These are phyloP conservation scores for Seira musarum DNA, from an alignment of 2,888 invertebrate species.

Conservation along the genomic window DNA sequence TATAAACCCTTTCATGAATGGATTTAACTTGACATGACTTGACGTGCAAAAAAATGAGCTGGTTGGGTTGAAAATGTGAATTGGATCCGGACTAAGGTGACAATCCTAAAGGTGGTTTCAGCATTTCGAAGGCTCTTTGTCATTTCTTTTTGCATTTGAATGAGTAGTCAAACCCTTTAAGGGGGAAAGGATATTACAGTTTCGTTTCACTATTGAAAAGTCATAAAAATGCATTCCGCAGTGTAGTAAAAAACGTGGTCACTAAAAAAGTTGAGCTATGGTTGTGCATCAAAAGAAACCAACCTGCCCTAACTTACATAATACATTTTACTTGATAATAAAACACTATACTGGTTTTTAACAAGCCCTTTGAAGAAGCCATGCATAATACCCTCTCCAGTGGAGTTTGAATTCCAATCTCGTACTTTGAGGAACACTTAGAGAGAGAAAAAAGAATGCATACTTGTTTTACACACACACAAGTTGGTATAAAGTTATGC, in stretches of 20 bases:
- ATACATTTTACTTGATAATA: background rate
- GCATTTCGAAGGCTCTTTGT: background rate
- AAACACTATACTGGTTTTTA: background rate
- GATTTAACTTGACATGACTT: no score
- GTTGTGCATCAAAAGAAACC: background rate
- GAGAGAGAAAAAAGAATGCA: background rate
- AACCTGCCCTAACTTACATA: background rate
- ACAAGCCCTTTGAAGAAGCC: no score
- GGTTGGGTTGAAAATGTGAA: no score
- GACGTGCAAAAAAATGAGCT: background rate
- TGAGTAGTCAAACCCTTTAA: background rate
- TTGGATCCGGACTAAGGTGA: background rate
- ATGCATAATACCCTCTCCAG: background rate
- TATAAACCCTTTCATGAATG: no score
- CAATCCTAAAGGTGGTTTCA: background rate
- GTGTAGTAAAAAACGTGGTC: background rate
- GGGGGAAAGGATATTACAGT: background rate
- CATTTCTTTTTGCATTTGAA: background rate
- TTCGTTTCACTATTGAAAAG: background rate
- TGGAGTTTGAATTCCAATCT: background rate
- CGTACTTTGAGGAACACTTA: background rate
- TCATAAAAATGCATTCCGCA: background rate
- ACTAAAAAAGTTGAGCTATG: background rate
- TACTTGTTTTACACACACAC: background rate
- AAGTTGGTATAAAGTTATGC: no score